Evolutionary conservation across 2,888 invertebrate genomes (phyloP), one percentile per base, ranked within the genome.

Genomic region (Eumacrocentrus americanus): DNA sequence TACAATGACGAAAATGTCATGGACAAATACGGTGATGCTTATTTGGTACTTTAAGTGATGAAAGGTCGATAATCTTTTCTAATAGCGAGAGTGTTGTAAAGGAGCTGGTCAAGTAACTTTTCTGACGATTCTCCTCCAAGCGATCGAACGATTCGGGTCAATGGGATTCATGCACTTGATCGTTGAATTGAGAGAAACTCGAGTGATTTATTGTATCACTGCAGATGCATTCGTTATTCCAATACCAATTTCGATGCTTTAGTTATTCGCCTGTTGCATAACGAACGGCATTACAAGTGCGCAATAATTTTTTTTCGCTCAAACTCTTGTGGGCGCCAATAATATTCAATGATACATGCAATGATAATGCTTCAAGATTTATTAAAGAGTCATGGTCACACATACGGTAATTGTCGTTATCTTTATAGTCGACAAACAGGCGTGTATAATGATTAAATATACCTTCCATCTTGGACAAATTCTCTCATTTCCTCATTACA

Each of bases 101-200:
- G 58, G 60, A 52, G 61, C 63, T 47, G 61, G 64, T 68, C 61
- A 58, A 58, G 46, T 62, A 61, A 65, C 64, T 65, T 61, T 56
- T 54, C 61, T 46, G 44, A 57, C 58, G 51, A 52, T 57, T 60
- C 58, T 58, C 60, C 48, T 56, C 29, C 44, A 56, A 58, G 50
- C 52, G 56, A 58, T 46, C 35, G 48, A 51, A 54, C 44, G 23
- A 68, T 66, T 66, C 63, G 62, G 69, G 70, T 67, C 67, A 68
- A 66, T 70, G 62, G 68, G 60, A 68, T 68, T 63, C 65, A 34
- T 53, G 23, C 40, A 50, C 48, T 47, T 53, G 59, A 53, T 38
- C 40, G 42, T 35, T 38, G 53, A 53, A 47, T 20, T 14, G 37
- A 53, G 16, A 44, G 6, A 42, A 42, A 25, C 16, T 38, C 9